A percentile compares a stretch with the other conserved stretches of the same genome.
Evolutionary conservation across 1,140 invertebrate genomes (phyloP).

Genomic region (Drosophila nebulosa): DNA sequence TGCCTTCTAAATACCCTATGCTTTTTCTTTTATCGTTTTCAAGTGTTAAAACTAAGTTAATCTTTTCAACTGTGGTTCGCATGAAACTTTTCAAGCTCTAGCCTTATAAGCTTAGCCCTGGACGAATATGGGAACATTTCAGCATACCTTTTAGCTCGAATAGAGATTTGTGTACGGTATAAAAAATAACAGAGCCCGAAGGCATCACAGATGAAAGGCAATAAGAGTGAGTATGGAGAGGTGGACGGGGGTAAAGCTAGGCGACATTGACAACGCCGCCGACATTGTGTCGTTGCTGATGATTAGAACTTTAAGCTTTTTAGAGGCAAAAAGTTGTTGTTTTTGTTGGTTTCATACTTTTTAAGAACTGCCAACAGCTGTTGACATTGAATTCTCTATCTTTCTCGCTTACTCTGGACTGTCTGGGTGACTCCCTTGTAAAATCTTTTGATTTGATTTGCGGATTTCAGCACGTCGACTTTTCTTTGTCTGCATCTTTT

Average conservation of each 20-base stretch:
- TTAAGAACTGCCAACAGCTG: conserved; percentile 69
- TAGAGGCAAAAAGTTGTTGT: conserved; percentile 25
- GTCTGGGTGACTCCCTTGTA: too few species aligned
- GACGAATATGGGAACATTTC: not conserved
- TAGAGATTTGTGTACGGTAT: not conserved
- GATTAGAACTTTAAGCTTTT: conserved; percentile 61
- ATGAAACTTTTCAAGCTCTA: not conserved
- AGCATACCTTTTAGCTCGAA: not conserved
- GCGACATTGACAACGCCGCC: conserved; percentile 3
- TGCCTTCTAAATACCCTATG: not conserved
- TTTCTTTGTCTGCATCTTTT: conserved; percentile 4
- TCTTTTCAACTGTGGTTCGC: not conserved
- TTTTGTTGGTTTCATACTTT: conserved; percentile 24
- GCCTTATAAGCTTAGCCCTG: too few species aligned
- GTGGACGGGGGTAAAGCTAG: too few species aligned
- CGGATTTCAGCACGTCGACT: conserved; percentile 60
- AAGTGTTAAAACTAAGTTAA: too few species aligned
- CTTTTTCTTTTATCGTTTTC: too few species aligned
- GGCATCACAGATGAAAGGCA: conserved; percentile 29
- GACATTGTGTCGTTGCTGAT: conserved; percentile 16
- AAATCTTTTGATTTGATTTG: conserved; percentile 75
- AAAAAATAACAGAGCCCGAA: not conserved
- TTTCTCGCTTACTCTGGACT: not conserved
- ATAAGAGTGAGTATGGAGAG: not conserved
- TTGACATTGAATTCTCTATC: conserved; percentile 65